Percentiles rank a stretch among this genome's conserved stretches.
These are phyloP conservation scores for Harpagoxenus sublaevis DNA, from an alignment of 2,888 invertebrate species.

Conservation along the genomic window DNA sequence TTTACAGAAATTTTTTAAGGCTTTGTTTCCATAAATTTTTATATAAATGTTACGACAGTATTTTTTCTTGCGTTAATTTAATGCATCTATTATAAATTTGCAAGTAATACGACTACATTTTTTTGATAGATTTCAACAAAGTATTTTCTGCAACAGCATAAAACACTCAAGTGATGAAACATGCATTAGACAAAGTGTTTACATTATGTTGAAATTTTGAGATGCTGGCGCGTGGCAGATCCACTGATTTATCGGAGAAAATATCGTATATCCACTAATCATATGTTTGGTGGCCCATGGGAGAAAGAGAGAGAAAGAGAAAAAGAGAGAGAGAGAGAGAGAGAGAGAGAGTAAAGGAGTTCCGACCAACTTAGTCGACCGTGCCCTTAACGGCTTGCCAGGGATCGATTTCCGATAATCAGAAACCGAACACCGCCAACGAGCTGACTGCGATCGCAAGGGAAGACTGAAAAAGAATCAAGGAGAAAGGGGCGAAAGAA, in stretches of 20 bases:
- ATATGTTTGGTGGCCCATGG: constrained; percentile 17
- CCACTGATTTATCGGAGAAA: background rate
- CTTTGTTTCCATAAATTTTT: background rate
- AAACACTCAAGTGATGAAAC: background rate
- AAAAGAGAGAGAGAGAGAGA: constrained; percentile 9
- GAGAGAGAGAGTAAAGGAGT: constrained; percentile 42
- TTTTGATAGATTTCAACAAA: background rate
- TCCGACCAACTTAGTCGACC: constrained; percentile 72
- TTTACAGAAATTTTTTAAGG: background rate
- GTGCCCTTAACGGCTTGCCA: constrained; percentile 72
- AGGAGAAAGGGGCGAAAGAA: constrained; percentile 39
- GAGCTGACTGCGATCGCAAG: constrained; percentile 71
- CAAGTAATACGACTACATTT: background rate
- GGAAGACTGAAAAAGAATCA: constrained; percentile 53
- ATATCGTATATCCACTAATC: constrained; percentile 52
- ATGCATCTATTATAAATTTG: background rate
- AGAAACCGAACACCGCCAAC: constrained; percentile 76
- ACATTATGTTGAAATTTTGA: background rate
- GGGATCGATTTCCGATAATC: constrained; percentile 81
- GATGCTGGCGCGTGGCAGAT: constrained; percentile 5
- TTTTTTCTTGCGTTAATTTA: background rate
- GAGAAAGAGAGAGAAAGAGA: background rate
- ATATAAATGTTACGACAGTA: background rate
- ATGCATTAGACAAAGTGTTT: background rate
- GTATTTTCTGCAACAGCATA: background rate